Base-by-base conservation (phyloP, 1,140 invertebrate species). In the Polyergus mexicanus region DNA sequence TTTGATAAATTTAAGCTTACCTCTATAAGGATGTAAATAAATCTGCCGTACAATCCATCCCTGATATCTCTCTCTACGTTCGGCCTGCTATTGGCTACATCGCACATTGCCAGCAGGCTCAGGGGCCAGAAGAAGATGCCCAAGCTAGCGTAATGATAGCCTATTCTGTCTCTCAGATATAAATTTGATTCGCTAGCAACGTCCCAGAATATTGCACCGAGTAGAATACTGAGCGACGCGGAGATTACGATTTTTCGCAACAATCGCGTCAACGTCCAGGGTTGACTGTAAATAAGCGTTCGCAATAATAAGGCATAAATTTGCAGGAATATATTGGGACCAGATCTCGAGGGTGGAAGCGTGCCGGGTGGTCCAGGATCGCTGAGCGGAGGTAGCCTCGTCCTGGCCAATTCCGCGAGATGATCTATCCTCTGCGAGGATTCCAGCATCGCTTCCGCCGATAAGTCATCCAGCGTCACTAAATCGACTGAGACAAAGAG, bases 401-500 rank as follows among this genome's bases (percentile, higher is more conserved):
- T 96, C 87, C 96, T 95, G 87, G 98, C 98, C 69, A 98, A 96
- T 88, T 98, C 98, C 2, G 98, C 98, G 56, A 99, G 93, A 74
- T 98, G 98, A 92, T 98, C 98, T 68, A 99, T 98, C 85, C 98
- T 96, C 85, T 98, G 98, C 16, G 98, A 98, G 0, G 98, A 99
- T 94, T 99, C 98, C 68, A 99, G 93, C 97, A 99, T 98, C 19
- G 98, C 98, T 92, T 99, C 98, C 1, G 98, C 97, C 7, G 98
- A 99, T 65, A 99, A 94, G 93, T 98, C 98, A 92, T 99, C 98
- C 91, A 99, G 92, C 0, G 98, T 99, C 7, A 99, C 98, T 84
- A 99, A 94, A 94, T 99, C 98, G 93, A 99, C 98, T 99, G 1
- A 95, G 95, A 90, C 32, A 56, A 19, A 41, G 4, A 41, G 22